A percentile compares a stretch with the other conserved stretches of the same genome.
Conservation (phyloP, 2,888 invertebrate species). For the Harmothoe impar region DNA sequence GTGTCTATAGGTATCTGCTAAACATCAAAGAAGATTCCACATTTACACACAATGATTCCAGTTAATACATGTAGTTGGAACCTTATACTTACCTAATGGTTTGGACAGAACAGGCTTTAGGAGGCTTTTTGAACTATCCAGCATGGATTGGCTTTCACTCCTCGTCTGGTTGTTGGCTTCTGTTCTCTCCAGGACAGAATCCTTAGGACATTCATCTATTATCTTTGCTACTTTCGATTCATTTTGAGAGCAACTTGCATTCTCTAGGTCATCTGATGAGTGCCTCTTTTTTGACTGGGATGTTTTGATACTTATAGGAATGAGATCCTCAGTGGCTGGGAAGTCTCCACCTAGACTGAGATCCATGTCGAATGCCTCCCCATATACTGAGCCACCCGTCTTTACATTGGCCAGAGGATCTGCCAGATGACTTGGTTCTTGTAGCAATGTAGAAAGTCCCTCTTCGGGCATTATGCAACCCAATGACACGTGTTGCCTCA, state of each 20-base stretch:
- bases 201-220: neutral
- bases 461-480: too few species aligned
- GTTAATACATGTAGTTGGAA: too few species aligned
- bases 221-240: neutral
- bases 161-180: neutral
- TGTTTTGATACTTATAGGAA: neutral
- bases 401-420: too few species aligned
- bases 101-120: neutral
- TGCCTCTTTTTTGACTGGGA: neutral
- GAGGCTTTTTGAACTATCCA: neutral
- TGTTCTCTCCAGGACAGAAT: neutral
- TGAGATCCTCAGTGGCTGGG: slow-evolving; percentile 29
- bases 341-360: neutral
- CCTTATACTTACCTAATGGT: slow-evolving; percentile 14
- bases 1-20: too few species aligned
- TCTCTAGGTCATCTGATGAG: neutral
- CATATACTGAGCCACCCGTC: neutral
- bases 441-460: too few species aligned
- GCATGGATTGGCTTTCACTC: neutral
- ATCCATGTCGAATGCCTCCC: neutral
- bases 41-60: too few species aligned
- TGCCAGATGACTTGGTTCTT: too few species aligned
- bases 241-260: too few species aligned
- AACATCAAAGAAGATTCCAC: too few species aligned
- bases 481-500: too few species aligned